A percentile compares a stretch with the other conserved stretches of the same genome.
Conservation (phyloP, 2,113 vertebrate genomes). For the Ptyas mucosa region DNA sequence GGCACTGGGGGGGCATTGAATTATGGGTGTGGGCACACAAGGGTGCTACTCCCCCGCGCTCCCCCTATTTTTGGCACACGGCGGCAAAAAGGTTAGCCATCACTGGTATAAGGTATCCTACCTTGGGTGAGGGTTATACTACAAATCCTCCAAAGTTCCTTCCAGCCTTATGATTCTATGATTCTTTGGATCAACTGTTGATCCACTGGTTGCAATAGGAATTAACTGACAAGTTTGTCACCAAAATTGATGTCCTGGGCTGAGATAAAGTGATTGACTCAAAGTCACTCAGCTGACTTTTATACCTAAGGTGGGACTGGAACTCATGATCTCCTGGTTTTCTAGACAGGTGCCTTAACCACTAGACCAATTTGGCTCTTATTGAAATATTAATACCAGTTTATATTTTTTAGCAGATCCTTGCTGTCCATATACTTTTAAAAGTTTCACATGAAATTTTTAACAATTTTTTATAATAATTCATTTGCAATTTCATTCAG, state of each 20-base stretch:
- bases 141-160: neutral
- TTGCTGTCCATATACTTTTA: neutral
- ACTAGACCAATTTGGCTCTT: neutral
- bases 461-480: neutral
- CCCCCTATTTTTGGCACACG: too few species aligned
- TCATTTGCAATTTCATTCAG: neutral
- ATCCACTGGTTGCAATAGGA: neutral
- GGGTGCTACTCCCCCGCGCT: too few species aligned
- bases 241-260: neutral
- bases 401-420: neutral
- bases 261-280: neutral
- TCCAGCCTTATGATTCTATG: neutral
- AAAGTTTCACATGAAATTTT: constrained; percentile 4
- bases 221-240: neutral
- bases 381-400: neutral
- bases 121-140: neutral
- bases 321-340: neutral
- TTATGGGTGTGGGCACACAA: too few species aligned
- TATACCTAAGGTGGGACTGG: neutral
- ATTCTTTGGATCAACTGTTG: neutral
- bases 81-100: too few species aligned
- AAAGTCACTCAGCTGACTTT: neutral
- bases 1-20: too few species aligned
- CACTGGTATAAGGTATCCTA: neutral
- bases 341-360: neutral